Conservation (phyloP, 1,140 invertebrate genomes). For the Drosophila teissieri region DNA sequence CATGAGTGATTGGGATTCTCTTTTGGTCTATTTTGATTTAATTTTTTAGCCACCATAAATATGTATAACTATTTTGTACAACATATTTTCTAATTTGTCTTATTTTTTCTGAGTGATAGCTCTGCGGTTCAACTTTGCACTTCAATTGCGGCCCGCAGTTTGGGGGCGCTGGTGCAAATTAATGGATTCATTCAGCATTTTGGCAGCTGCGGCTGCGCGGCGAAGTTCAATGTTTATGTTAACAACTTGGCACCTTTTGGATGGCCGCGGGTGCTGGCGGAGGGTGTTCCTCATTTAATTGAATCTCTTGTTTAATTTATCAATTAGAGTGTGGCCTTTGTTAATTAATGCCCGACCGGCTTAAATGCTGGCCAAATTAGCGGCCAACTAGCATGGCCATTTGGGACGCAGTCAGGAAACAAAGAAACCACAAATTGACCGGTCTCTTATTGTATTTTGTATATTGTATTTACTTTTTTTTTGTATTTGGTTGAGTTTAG, state of each 20-base stretch:
- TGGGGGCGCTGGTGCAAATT: constrained; percentile 79
- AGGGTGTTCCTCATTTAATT: constrained; percentile 55
- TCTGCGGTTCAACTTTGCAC: constrained; percentile 75
- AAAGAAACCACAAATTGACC: constrained; percentile 74
- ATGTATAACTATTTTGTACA: background rate
- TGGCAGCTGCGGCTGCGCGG: constrained; percentile 24
- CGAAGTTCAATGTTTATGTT: constrained; percentile 82
- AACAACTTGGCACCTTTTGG: constrained; percentile 71
- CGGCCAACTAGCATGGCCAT: constrained; percentile 56
- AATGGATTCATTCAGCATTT: constrained; percentile 76
- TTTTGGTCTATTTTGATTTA: too few relatives aligned
- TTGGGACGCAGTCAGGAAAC: constrained; percentile 53
- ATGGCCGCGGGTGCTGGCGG: constrained; percentile 12
- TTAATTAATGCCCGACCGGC: constrained; percentile 59
- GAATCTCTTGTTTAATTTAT: constrained; percentile 74
- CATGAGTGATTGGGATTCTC: background rate
- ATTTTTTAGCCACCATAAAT: too few relatives aligned
- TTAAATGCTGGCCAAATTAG: constrained; percentile 67
- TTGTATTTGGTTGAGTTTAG: background rate
- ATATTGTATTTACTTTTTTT: background rate
- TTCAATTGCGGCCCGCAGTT: constrained; percentile 63
- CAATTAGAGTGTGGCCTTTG: constrained; percentile 72
- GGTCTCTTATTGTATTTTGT: constrained; percentile 24
- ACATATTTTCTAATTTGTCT: background rate
- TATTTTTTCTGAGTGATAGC: background rate